phyloP scores from a whole-genome alignment of 2,797 vertebrate species.

The Artibeus jamaicensis region DNA sequence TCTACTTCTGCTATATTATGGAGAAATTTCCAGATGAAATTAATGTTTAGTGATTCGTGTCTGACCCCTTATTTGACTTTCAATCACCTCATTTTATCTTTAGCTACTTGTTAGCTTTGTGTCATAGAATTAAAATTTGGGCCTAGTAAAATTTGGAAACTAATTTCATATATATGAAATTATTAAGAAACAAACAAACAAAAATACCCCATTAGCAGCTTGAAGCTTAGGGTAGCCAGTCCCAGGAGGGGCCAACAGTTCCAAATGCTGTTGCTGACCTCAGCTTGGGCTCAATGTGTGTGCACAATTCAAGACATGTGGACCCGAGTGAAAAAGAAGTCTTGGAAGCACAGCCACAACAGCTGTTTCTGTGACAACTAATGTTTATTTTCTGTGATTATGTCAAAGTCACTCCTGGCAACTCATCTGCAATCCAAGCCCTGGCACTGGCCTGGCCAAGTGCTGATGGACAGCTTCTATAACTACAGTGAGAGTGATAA shows the following conservation, averaged over 20 bases:
- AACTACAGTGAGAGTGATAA: neutral
- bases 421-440: neutral
- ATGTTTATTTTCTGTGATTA: slow-evolving; percentile 40
- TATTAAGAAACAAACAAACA: neutral
- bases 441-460: neutral
- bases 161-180: neutral
- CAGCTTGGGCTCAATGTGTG: neutral
- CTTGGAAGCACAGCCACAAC: neutral
- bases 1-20: neutral
- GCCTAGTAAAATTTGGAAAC: neutral
- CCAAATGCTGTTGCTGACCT: fast-evolving
- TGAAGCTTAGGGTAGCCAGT: neutral
- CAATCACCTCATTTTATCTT: neutral
- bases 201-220: neutral
- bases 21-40: neutral
- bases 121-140: neutral
- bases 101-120: neutral
- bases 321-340: neutral
- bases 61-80: neutral
- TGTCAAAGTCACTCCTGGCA: slow-evolving; percentile 17
- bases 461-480: slow-evolving; percentile 16
- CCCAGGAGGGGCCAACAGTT: neutral
- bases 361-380: slow-evolving; percentile 29
- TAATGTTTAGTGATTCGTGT: neutral
- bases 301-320: neutral